Conservation (phyloP, 2,888 invertebrate genomes). For the Torymus tubicola region DNA sequence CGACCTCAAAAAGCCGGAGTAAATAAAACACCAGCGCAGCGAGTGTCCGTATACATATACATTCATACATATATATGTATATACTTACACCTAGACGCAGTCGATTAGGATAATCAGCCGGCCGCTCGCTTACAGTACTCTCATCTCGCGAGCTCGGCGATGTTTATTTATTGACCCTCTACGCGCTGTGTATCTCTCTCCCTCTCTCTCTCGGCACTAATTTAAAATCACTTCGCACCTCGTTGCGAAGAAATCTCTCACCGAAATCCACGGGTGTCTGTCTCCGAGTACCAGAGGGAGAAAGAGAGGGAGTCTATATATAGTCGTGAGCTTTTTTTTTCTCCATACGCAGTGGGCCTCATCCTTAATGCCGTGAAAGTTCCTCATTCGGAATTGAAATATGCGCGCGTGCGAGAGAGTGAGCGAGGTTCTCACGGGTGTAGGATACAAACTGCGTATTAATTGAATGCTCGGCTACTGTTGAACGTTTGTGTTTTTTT, state of each 20-base stretch:
- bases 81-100: neutral
- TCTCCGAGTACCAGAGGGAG: neutral
- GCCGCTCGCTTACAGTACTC: too few relatives aligned
- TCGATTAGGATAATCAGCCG: too few relatives aligned
- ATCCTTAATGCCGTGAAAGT: too few relatives aligned
- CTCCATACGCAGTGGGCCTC: neutral
- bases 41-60: too few relatives aligned
- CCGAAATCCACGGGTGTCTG: constrained; percentile 14
- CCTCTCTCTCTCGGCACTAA: constrained; percentile 17
- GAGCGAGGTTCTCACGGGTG: too few relatives aligned
- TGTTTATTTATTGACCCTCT: constrained; percentile 49
- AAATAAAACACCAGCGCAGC: constrained; percentile 9
- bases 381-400: too few relatives aligned
- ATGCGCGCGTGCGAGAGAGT: too few relatives aligned
- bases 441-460: too few relatives aligned
- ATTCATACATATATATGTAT: too few relatives aligned
- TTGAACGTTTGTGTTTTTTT: too few relatives aligned
- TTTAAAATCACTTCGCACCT: constrained; percentile 58
- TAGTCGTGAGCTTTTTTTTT: neutral
- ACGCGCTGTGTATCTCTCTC: neutral
- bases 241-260: constrained; percentile 53
- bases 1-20: constrained; percentile 45
- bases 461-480: too few relatives aligned
- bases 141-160: neutral
- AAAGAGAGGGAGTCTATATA: neutral